A percentile compares a stretch with the other conserved stretches of the same genome.
Conservation (phyloP, 2,888 invertebrate genomes). For the Ormyrus labotus region DNA sequence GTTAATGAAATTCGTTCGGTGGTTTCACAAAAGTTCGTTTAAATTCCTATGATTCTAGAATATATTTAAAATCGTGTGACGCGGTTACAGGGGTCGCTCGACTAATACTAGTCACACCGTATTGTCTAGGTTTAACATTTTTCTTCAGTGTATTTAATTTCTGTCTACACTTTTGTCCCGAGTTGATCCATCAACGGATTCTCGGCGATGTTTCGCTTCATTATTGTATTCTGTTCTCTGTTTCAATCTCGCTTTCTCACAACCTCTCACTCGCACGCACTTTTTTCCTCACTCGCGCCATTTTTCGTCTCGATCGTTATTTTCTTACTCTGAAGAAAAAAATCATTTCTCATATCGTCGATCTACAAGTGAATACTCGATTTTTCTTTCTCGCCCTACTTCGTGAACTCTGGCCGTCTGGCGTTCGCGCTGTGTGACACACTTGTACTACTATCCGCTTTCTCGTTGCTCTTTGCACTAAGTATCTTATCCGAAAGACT, state of each 20-base stretch:
- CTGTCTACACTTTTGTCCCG: slow-evolving; percentile 24
- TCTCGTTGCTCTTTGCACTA: slow-evolving; percentile 1
- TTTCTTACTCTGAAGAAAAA: slow-evolving; percentile 17
- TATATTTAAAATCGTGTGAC: slow-evolving; percentile 56
- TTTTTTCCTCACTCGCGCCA: slow-evolving; percentile 27
- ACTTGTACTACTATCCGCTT: background rate
- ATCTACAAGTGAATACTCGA: slow-evolving; percentile 48
- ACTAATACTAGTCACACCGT: slow-evolving; percentile 63
- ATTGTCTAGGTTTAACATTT: slow-evolving; percentile 59
- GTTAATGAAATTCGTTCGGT: slow-evolving; percentile 43
- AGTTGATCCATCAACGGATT: slow-evolving; percentile 9
- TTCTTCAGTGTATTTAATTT: slow-evolving; percentile 29
- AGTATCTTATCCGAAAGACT: background rate
- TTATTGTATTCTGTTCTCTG: slow-evolving; percentile 21
- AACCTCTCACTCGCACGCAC: slow-evolving; percentile 18
- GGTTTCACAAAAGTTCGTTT: slow-evolving; percentile 48
- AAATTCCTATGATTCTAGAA: slow-evolving; percentile 54
- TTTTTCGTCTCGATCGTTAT: background rate
- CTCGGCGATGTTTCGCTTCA: background rate
- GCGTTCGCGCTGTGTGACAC: too few relatives aligned
- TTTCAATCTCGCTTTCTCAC: slow-evolving; percentile 25
- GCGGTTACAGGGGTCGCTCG: slow-evolving; percentile 55
- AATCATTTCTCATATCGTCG: slow-evolving; percentile 30
- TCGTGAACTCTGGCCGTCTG: background rate
- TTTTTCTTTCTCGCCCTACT: slow-evolving; percentile 27